phyloP scores from a whole-genome alignment of 35 echinoderm and acorn worm species.

The Patiria miniata region DNA sequence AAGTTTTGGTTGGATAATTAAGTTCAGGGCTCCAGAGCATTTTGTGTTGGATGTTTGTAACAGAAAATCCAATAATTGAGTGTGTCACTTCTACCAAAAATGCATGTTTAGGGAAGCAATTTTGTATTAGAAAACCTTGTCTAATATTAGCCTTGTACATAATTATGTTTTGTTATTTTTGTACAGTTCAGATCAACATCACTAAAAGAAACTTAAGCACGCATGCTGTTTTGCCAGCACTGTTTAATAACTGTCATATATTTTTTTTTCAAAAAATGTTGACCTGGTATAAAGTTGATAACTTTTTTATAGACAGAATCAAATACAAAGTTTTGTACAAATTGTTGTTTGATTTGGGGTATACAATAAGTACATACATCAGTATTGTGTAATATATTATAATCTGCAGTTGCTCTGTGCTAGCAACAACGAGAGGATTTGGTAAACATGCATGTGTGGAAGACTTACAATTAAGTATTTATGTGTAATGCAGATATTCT shows the following conservation, averaged over 20 bases:
- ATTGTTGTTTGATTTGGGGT: background rate
- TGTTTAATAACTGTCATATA: background rate
- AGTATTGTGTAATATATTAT: constrained; percentile 23
- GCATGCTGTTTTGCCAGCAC: background rate
- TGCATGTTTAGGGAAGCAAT: no score
- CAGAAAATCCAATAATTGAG: no score
- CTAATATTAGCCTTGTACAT: background rate
- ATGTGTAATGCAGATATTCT: background rate
- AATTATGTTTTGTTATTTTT: background rate
- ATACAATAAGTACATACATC: background rate
- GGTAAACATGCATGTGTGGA: constrained; percentile 10
- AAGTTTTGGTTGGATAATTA: no score
- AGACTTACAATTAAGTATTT: constrained; percentile 18
- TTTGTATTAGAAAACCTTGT: no score
- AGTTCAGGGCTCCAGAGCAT: no score
- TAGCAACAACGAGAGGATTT: background rate
- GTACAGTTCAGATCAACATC: background rate
- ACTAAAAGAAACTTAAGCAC: background rate
- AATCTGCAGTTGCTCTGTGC: background rate
- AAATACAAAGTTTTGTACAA: background rate
- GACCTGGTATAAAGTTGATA: constrained; percentile 14
- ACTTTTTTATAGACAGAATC: background rate
- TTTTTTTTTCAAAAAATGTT: background rate
- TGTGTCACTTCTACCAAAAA: no score
- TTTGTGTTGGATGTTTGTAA: no score